phyloP scores from a whole-genome alignment of 1,140 invertebrate genomes.

The Stegodyphus mimosarum region DNA sequence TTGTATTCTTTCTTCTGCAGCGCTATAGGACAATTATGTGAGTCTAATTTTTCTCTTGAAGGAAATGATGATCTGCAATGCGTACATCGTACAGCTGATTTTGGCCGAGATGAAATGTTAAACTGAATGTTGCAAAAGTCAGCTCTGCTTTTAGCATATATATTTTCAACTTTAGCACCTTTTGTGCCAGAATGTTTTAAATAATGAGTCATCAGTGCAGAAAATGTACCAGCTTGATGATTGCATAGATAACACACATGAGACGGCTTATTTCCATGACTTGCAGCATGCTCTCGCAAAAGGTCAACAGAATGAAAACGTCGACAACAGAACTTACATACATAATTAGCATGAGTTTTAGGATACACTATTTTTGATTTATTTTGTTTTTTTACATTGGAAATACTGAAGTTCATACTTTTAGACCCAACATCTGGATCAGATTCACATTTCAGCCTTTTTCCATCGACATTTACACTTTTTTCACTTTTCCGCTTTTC shows the following conservation, averaged over 20 bases:
- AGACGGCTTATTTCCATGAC: slow-evolving; percentile 41
- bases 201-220: slow-evolving; percentile 46
- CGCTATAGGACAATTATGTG: not conserved
- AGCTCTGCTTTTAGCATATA: not conserved
- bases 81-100: slow-evolving; percentile 1
- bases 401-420: not conserved
- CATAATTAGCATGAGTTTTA: slow-evolving; percentile 7
- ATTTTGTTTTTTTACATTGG: not conserved
- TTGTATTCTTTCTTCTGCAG: slow-evolving; percentile 37
- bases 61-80: slow-evolving; percentile 30
- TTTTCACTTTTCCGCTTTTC: not conserved
- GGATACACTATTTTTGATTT: not conserved
- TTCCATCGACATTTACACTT: not conserved
- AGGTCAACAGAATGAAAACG: slow-evolving; percentile 14
- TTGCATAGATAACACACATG: slow-evolving; percentile 43
- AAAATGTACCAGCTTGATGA: slow-evolving; percentile 26
- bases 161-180: slow-evolving; percentile 1
- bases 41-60: slow-evolving; percentile 12
- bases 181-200: slow-evolving; percentile 38
- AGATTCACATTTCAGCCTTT: not conserved
- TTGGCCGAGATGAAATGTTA: not conserved
- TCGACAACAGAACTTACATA: slow-evolving; percentile 51
- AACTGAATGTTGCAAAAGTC: not conserved
- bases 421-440: not conserved
- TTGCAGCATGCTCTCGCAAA: not conserved